Conservation (phyloP, 2,888 invertebrate genomes). For the Vesta saturnalis region DNA sequence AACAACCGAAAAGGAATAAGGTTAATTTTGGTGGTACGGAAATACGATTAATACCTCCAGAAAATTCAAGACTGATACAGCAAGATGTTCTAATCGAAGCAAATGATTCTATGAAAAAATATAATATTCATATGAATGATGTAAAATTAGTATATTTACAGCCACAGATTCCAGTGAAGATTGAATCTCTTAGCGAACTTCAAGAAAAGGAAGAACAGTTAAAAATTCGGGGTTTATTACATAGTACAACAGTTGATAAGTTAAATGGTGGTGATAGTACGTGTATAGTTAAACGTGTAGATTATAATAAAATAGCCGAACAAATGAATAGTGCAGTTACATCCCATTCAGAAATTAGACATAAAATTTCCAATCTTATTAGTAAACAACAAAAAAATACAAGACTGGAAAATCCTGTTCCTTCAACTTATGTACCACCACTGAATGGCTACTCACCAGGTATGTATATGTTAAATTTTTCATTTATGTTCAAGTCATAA, state of each 20-base stretch:
- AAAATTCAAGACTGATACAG: not conserved
- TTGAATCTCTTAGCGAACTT: constrained; percentile 2
- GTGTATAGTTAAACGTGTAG: constrained; percentile 17
- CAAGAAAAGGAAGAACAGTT: not conserved
- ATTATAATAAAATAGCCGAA: constrained; percentile 13
- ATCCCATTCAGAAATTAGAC: not conserved
- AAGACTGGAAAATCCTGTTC: not conserved
- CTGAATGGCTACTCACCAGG: constrained; percentile 4
- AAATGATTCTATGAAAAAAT: constrained; percentile 19
- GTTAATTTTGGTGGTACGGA: constrained; percentile 22
- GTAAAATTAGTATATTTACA: constrained; percentile 14
- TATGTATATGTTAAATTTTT: not conserved
- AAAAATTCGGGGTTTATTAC: not conserved
- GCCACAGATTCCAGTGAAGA: constrained; percentile 14
- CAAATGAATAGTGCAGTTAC: not conserved
- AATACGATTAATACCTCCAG: constrained; percentile 10
- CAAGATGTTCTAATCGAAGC: constrained; percentile 12
- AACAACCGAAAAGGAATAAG: not conserved
- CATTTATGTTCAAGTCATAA: not conserved
- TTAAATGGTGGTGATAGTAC: not conserved
- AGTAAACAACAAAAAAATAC: not conserved
- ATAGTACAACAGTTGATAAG: not conserved
- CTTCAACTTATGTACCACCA: constrained; percentile 5
- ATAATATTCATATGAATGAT: constrained; percentile 12
- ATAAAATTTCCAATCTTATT: not conserved